Evolutionary conservation across 2,113 vertebrate genomes (phyloP), one percentile per base, ranked within the genome.

Genomic region (Andinoacara biseriatus): DNA sequence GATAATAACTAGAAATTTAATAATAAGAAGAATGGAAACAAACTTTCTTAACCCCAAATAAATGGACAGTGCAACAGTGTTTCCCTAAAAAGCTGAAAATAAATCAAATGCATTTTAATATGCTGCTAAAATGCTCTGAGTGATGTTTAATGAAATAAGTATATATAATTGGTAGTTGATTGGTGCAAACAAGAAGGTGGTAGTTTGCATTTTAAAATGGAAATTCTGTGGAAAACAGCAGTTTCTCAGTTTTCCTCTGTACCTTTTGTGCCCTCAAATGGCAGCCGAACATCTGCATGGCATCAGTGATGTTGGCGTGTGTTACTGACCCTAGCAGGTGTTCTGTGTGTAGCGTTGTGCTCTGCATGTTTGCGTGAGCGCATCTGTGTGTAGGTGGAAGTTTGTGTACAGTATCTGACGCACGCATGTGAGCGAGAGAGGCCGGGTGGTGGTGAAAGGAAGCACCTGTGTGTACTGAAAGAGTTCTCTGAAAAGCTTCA

Each of bases 401-500:
- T 33, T 74, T 76, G 75, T 54, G 78, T 78, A 82, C 76, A 69
- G 86, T 80, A 57, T 58, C n/a, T 74, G 38, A 63, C 18, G 33
- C 54, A 31, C 56, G 43, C 49, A 35, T 80, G 80, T 54, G 80
- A 74, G 56, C 2, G 26, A 33, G 62, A 57, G 29, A 60, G 29
- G 24, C 74, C 4, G 78, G 82, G 20, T 59, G 82, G 58, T 7
- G 65, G 78, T 89, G 91, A 91, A 93, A 94, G 90, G 83, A 79
- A 88, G 86, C 92, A 94, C 92, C 92, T 94, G 93, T 81, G 81
- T 74, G 84, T 38, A 86, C 86, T 89, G 87, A 92, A 85, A 86
- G 83, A 91, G 40, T 88, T 88, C 83, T 89, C 76, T 88, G 86
- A 92, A 93, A 90, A 87, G 89, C 90, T 91, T 69, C 89, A 89